These are phyloP conservation scores for Sarcophaga rosellei DNA, from an alignment of 2,888 invertebrate species.

Conservation along the genomic window DNA sequence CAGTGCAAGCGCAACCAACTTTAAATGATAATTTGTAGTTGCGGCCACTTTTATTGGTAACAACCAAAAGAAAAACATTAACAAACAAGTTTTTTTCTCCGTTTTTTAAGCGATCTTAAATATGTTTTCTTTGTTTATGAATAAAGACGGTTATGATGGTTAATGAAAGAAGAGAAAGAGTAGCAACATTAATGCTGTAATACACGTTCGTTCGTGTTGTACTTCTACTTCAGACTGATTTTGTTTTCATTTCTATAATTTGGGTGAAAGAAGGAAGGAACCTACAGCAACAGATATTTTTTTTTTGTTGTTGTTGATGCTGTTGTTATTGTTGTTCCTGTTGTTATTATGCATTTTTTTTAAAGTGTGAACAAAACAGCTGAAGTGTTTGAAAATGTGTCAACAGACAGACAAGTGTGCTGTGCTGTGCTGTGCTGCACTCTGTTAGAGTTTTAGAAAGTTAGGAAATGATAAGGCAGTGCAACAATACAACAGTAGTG, in stretches of 20 bases:
- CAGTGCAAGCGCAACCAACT: slow-evolving; percentile 40
- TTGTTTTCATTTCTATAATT: slow-evolving; percentile 47
- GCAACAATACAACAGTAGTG: not conserved
- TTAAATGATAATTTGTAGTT: slow-evolving; percentile 38
- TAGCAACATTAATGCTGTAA: no score
- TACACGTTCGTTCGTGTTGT: slow-evolving; percentile 26
- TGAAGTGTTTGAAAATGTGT: slow-evolving; percentile 54
- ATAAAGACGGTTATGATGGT: slow-evolving; percentile 42
- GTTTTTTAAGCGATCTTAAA: not conserved
- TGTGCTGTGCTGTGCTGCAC: not conserved
- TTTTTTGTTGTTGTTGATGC: no score
- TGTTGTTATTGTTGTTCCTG: no score
- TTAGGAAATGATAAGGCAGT: slow-evolving; percentile 62
- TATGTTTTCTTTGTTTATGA: slow-evolving; percentile 7
- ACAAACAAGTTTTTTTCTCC: slow-evolving; percentile 42
- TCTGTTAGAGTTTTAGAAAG: slow-evolving; percentile 53
- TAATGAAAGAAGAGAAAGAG: slow-evolving; percentile 28
- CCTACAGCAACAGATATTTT: slow-evolving; percentile 31
- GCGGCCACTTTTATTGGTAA: slow-evolving; percentile 36
- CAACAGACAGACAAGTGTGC: slow-evolving; percentile 24
- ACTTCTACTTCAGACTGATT: slow-evolving; percentile 32
- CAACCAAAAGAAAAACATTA: slow-evolving; percentile 19
- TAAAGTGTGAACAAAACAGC: slow-evolving; percentile 30
- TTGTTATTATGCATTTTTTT: slow-evolving; percentile 3
- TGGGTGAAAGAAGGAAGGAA: slow-evolving; percentile 71